Evolutionary conservation across 2,888 invertebrate genomes (phyloP).

Genomic region (Mamestra brassicae): DNA sequence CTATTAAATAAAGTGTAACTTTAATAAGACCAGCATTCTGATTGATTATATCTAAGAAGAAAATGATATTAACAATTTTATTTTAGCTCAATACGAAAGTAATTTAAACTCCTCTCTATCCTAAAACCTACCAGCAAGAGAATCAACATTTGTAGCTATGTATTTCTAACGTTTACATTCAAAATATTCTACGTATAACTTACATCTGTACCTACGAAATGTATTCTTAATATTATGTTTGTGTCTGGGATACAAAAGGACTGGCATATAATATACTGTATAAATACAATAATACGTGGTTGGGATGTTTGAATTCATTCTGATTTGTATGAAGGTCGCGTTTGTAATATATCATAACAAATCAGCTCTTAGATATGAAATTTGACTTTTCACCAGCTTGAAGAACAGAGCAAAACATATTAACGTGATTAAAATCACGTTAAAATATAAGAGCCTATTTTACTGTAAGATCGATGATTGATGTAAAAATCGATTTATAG

Average conservation of each 20-base stretch:
- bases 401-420: not conserved
- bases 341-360: conserved; percentile 25
- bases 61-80: not conserved
- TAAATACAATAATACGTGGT: conserved; percentile 20
- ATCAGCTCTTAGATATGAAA: not conserved
- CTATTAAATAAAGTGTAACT: no score
- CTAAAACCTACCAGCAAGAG: not conserved
- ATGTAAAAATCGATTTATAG: not conserved
- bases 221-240: conserved; percentile 48
- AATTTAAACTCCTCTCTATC: not conserved
- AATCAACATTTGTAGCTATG: not conserved
- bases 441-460: no score
- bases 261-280: conserved; percentile 27
- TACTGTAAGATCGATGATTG: not conserved
- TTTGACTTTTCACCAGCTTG: not conserved
- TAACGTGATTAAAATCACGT: not conserved
- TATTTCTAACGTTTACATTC: conserved; percentile 19
- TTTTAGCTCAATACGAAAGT: conserved; percentile 7
- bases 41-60: not conserved
- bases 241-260: conserved; percentile 38
- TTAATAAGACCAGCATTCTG: no score
- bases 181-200: conserved; percentile 28
- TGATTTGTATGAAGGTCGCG: conserved; percentile 18
- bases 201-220: conserved; percentile 33
- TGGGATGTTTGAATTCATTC: conserved; percentile 14